Percentiles rank a stretch among this genome's conserved stretches.
These are phyloP conservation scores for Iguana delicatissima DNA, from an alignment of 2,797 vertebrate genomes.

Conservation along the genomic window DNA sequence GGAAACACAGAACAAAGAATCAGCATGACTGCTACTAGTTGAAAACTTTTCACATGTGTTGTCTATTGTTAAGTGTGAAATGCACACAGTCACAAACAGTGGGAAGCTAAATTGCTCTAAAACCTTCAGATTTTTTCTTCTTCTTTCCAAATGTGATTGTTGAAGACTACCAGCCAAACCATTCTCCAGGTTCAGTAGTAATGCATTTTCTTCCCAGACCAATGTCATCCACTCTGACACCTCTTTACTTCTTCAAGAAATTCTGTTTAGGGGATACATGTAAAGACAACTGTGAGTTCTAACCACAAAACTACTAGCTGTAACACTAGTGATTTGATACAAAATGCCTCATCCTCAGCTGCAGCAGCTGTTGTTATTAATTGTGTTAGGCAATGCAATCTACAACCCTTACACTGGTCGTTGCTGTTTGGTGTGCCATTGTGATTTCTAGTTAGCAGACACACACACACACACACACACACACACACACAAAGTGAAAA, in stretches of 20 bases:
- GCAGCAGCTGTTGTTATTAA: neutral
- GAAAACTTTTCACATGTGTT: conserved; percentile 7
- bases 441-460: neutral
- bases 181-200: conserved; percentile 6
- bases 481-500: no score
- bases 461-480: no score
- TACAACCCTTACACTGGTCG: neutral
- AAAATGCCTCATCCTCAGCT: neutral
- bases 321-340: neutral
- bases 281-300: neutral
- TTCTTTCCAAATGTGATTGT: neutral
- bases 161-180: conserved; percentile 18
- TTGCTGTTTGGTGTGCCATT: neutral
- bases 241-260: neutral
- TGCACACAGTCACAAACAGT: neutral
- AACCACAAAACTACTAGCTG: neutral
- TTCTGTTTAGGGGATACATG: neutral
- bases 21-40: conserved; percentile 10
- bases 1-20: neutral
- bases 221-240: neutral
- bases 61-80: conserved; percentile 34
- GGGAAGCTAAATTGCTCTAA: neutral
- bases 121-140: neutral
- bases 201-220: neutral
- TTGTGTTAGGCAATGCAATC: neutral